Base-by-base conservation (phyloP, 2,888 invertebrate genomes). In the Agriopis leucophaearia region DNA sequence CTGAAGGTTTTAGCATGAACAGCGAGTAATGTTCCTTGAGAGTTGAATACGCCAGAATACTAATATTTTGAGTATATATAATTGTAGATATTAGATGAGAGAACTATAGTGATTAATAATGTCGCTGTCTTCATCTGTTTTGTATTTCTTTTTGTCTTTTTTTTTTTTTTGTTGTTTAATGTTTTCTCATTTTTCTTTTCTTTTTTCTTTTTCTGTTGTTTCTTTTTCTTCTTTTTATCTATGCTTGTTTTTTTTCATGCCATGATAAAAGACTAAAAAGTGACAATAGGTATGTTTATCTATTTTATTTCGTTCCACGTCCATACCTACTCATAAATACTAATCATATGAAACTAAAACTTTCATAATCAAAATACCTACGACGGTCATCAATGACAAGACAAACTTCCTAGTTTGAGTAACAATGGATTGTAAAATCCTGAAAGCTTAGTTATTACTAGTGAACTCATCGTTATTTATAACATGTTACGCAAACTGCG, bases 401-500 rank as follows among this genome's bases (percentile, higher is more conserved):
- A 27, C 2, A 27, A 5, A 27, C 27, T 27, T 27, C 27, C 27
- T 27, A 48, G 5, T 18, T 8, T 2, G 10, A 4, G 1, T 7
- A 16, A 16, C 8, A n/a, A n/a, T 45, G 8, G 5, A 7, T 13
- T 4, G 8, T 51, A 42, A 51, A 66, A 64, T 54, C 66, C 64
- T 42, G 12, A 60, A 59, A 38, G 55, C 47, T 61, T 47, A 54
- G 16, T 58, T 36, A 56, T 42, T 35, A 51, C 36, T 58, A 52
- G 36, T 74, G 71, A 73, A 71, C 61, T 64, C 71, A 74, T 70
- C 44, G 52, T 59, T 71, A 73, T 70, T 73, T 66, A 63, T 54
- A 61, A 62, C 52, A 18, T 51, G 48, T 66, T 71, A 64, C 60
- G 63, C 48, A 64, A 66, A 69, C 57, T 13, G 47, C 54, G 38